A percentile compares a stretch with the other conserved stretches of the same genome.
Evolutionary conservation across 2,888 invertebrate genomes (phyloP).

Genomic region (Octonoba sinensis): DNA sequence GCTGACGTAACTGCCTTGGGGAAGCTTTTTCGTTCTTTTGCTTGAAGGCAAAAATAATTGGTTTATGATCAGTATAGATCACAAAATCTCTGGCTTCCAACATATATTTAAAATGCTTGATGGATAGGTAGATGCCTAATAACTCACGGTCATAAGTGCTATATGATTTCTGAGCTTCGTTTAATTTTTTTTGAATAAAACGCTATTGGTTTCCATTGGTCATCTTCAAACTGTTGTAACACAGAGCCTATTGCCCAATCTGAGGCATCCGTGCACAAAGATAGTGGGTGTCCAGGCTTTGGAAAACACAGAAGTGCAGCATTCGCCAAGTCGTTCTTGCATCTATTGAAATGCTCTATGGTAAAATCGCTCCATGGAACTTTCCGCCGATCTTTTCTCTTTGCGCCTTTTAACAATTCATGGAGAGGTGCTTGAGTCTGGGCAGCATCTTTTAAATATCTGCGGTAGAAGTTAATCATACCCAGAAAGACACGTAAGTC

Average conservation of each 20-base stretch:
- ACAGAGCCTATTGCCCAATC: too few relatives aligned
- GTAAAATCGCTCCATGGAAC: too few relatives aligned
- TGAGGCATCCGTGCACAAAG: constrained; percentile 71
- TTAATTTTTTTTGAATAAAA: constrained; percentile 43
- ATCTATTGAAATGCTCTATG: constrained; percentile 33
- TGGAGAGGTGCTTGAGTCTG: constrained; percentile 26
- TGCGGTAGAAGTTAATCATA: constrained; percentile 56
- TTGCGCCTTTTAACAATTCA: constrained; percentile 21
- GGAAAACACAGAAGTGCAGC: constrained; percentile 35
- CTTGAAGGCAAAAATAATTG: too few relatives aligned
- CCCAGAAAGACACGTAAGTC: too few relatives aligned
- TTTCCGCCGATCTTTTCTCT: constrained; percentile 13
- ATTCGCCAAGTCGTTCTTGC: constrained; percentile 40
- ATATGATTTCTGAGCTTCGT: constrained; percentile 15
- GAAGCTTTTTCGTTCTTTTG: too few relatives aligned
- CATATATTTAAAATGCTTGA: too few relatives aligned
- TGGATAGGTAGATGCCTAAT: too few relatives aligned
- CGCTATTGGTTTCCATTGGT: constrained; percentile 62
- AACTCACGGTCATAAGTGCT: too few relatives aligned
- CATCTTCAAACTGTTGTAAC: too few relatives aligned
- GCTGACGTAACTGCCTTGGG: too few relatives aligned
- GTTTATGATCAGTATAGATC: too few relatives aligned
- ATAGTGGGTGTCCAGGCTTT: constrained; percentile 12
- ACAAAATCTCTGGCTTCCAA: too few relatives aligned
- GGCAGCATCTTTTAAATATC: constrained; percentile 42